Evolutionary conservation across 2,888 invertebrate species (phyloP).

Genomic region (Lasiommata megera): DNA sequence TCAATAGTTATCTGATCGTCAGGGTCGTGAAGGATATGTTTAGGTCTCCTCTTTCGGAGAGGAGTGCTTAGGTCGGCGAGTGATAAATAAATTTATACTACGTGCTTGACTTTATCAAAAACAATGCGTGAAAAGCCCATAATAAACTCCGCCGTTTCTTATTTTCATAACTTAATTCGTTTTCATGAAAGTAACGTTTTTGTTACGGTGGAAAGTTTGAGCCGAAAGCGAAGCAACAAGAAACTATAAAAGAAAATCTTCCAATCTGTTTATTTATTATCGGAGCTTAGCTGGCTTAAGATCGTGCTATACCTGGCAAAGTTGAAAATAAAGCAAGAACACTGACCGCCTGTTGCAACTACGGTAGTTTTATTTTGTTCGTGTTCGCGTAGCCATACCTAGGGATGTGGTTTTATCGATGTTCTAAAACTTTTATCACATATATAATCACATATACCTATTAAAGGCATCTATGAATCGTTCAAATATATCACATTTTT

Average conservation of each 20-base stretch:
- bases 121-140: no score
- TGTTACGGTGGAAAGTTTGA: neutral
- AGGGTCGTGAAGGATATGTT: no score
- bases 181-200: neutral
- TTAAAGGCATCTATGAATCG: no score
- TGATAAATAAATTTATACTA: no score
- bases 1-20: no score
- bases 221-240: neutral
- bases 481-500: no score
- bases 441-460: no score
- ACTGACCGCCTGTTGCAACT: constrained; percentile 35
- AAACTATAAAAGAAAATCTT: constrained; percentile 1
- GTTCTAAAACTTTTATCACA: neutral
- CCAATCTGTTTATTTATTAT: constrained; percentile 19
- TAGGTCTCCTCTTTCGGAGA: no score
- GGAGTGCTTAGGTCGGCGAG: no score
- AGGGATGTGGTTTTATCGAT: constrained; percentile 23
- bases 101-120: no score
- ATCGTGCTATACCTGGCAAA: constrained; percentile 26
- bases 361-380: constrained; percentile 31
- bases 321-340: constrained; percentile 33
- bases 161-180: no score
- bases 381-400: constrained; percentile 17
- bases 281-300: constrained; percentile 16
- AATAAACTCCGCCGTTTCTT: no score